phyloP scores from a whole-genome alignment of 2,797 vertebrate species.

The Myoxocephalus aenaeus region DNA sequence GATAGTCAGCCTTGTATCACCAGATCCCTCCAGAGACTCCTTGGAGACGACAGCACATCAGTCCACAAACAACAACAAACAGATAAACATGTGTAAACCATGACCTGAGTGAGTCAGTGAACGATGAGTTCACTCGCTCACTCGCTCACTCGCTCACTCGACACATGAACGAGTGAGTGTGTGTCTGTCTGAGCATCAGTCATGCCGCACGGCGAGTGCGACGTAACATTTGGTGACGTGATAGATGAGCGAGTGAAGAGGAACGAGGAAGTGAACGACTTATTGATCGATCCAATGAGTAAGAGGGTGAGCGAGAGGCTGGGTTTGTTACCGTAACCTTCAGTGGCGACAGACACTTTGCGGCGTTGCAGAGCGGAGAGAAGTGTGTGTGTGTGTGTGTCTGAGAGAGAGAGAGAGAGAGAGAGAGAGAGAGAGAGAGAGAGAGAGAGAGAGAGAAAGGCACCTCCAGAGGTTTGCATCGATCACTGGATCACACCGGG shows the following conservation, averaged over 20 bases:
- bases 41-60: background rate
- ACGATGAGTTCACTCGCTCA: too few species aligned
- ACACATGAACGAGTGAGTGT: background rate
- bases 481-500: constrained; percentile 76
- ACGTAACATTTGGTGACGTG: constrained; percentile 21
- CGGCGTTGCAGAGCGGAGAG: constrained; percentile 30
- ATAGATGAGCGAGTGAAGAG: constrained; percentile 28
- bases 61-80: constrained; percentile 6
- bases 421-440: constrained; percentile 13
- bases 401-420: constrained; percentile 12
- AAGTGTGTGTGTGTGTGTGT: too few species aligned
- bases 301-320: constrained; percentile 36
- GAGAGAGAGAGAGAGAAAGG: constrained; percentile 50
- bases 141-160: too few species aligned
- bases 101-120: background rate
- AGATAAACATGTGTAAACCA: background rate
- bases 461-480: constrained; percentile 73
- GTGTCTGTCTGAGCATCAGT: constrained; percentile 12
- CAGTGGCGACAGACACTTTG: constrained; percentile 58
- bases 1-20: background rate
- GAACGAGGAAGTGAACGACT: constrained; percentile 41
- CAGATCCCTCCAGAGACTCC: background rate
- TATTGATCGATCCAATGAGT: constrained; percentile 50
- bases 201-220: background rate
- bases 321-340: constrained; percentile 67